phyloP scores from a whole-genome alignment of 2,888 invertebrate genomes.

The Drosophila antonietae region DNA sequence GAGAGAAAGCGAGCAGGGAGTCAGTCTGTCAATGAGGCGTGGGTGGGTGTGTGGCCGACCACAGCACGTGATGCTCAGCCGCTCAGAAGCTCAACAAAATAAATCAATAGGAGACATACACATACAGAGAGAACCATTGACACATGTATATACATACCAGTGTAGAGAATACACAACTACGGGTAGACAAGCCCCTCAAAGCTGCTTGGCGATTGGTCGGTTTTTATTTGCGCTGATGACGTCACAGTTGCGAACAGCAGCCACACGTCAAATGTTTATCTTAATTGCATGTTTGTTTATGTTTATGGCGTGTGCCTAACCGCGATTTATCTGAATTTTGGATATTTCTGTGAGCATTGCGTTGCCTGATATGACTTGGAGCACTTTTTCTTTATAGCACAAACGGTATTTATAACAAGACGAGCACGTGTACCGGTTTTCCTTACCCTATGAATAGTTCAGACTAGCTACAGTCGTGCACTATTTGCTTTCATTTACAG shows the following conservation, averaged over 20 bases:
- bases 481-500: slow-evolving; percentile 1
- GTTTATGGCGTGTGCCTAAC: slow-evolving; percentile 7
- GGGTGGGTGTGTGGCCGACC: slow-evolving; percentile 24
- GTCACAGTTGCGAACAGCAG: slow-evolving; percentile 32
- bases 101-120: slow-evolving; percentile 36
- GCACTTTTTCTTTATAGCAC: slow-evolving; percentile 11
- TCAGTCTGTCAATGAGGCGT: slow-evolving; percentile 11
- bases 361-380: neutral
- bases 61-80: slow-evolving; percentile 49
- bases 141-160: neutral
- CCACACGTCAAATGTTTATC: slow-evolving; percentile 18
- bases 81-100: slow-evolving; percentile 30
- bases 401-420: slow-evolving; percentile 12
- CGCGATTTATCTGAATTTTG: slow-evolving; percentile 10
- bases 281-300: slow-evolving; percentile 18
- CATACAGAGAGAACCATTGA: neutral
- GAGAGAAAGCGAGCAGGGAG: slow-evolving; percentile 2
- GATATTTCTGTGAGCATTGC: neutral
- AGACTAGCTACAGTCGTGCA: slow-evolving; percentile 3
- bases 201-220: slow-evolving; percentile 57
- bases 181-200: slow-evolving; percentile 62
- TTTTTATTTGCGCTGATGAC: slow-evolving; percentile 45
- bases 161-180: neutral
- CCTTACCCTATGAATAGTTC: slow-evolving; percentile 12
- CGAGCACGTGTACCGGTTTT: slow-evolving; percentile 35